These are phyloP conservation scores for Triplophysa dalaica DNA, from an alignment of 2,113 vertebrate genomes.

Conservation along the genomic window DNA sequence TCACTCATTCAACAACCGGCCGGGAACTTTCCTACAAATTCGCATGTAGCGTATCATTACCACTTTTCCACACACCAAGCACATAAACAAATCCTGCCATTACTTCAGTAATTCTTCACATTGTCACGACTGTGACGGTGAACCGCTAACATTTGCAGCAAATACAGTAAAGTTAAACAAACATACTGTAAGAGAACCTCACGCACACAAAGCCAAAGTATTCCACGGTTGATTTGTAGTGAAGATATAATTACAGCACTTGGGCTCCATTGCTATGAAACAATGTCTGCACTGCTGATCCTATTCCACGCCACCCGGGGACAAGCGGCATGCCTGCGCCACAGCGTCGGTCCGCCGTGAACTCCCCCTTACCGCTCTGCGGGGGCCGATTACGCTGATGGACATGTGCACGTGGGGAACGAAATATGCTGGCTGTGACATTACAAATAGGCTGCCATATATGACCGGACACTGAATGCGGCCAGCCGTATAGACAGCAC, in stretches of 20 bases:
- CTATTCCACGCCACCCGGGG: slow-evolving; percentile 55
- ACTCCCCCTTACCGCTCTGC: slow-evolving; percentile 51
- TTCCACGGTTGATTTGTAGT: slow-evolving; percentile 56
- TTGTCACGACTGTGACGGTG: not conserved
- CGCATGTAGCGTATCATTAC: not conserved
- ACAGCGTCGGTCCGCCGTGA: slow-evolving; percentile 54
- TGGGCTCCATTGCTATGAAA: slow-evolving; percentile 54
- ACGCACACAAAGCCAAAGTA: slow-evolving; percentile 64
- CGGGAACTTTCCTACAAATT: not conserved
- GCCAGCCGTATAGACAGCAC: slow-evolving; percentile 50
- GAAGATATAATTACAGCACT: slow-evolving; percentile 68
- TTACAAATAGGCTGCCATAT: slow-evolving; percentile 69
- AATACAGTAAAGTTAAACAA: slow-evolving; percentile 30
- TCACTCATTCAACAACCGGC: not conserved
- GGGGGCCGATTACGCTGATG: slow-evolving; percentile 65
- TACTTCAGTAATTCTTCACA: slow-evolving; percentile 3
- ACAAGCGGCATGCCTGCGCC: slow-evolving; percentile 56
- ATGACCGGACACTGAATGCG: slow-evolving; percentile 57
- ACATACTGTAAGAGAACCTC: slow-evolving; percentile 33
- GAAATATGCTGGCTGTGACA: slow-evolving; percentile 70
- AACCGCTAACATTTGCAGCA: slow-evolving; percentile 19
- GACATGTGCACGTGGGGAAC: slow-evolving; percentile 73
- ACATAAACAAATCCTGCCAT: slow-evolving; percentile 10
- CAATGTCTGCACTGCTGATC: slow-evolving; percentile 62
- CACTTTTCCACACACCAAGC: slow-evolving; percentile 13